Conservation (phyloP, 1,140 invertebrate genomes). For the Tribolium madens region DNA sequence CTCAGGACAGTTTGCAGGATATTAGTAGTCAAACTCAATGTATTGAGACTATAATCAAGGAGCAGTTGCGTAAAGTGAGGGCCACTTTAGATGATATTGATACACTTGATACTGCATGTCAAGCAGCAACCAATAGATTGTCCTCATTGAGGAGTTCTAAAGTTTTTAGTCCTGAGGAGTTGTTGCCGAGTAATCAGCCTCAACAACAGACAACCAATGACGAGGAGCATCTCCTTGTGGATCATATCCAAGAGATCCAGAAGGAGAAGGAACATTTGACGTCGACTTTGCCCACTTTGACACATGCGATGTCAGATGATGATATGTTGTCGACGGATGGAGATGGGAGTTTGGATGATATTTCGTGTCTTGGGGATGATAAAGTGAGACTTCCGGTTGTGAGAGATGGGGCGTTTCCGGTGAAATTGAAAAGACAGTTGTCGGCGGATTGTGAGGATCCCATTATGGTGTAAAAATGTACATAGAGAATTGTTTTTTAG, state of each 20-base stretch:
- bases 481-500: too few relatives aligned
- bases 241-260: constrained; percentile 80
- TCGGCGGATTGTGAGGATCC: constrained; percentile 65
- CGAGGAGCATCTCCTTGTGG: constrained; percentile 77
- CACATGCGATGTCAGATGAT: constrained; percentile 85
- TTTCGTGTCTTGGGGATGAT: constrained; percentile 60
- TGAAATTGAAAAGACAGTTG: constrained; percentile 62
- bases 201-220: constrained; percentile 68
- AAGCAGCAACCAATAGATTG: constrained; percentile 80
- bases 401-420: constrained; percentile 52
- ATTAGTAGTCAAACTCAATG: constrained; percentile 85
- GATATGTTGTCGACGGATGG: constrained; percentile 82
- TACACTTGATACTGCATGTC: constrained; percentile 85
- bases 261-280: constrained; percentile 88
- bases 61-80: constrained; percentile 77
- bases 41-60: constrained; percentile 87
- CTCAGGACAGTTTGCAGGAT: constrained; percentile 89
- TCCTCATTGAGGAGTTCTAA: constrained; percentile 81
- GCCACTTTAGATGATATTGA: constrained; percentile 89
- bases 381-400: constrained; percentile 57
- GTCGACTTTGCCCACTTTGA: constrained; percentile 81
- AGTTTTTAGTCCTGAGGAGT: constrained; percentile 75
- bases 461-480: constrained; percentile 64
- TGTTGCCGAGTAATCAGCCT: constrained; percentile 66
- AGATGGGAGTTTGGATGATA: constrained; percentile 76